Evolutionary conservation across 2,888 invertebrate genomes (phyloP), one percentile per base, ranked within the genome.

Genomic region (Ceramica pisi): DNA sequence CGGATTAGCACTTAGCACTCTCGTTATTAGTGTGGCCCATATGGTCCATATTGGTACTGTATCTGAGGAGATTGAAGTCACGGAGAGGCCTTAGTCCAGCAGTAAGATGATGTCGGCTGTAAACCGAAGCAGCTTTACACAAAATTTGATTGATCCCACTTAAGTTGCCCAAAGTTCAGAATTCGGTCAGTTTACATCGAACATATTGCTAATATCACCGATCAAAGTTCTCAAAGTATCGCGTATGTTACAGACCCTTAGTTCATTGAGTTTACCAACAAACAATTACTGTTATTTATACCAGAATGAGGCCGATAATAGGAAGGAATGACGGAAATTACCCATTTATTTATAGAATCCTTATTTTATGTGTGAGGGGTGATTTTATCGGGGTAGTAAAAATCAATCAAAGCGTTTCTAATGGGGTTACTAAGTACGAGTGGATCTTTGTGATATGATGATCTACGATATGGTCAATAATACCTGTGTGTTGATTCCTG

Each of bases 321-420:
- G 26, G 14, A 53, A 48, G 46, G 26, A 26, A 31, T 21, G 48
- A 44, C 57, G 16, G 35, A 63, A 75, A 69, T 75, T 48, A 26
- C 26, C 21, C 23, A 26, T 50, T 53, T 75, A 74, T 68, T 48
- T 75, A 75, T 31, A 59, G 68, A 26, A 44, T 41, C 19, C 48
- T 46, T 55, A 75, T 75, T 75, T 75, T 75, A 68, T 57, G 51
- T 21, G 10, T 48, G 44, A 44, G 41, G 60, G 75, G 46, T 59
- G 57, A 35, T 75, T 63, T 62, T 75, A 63, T 53, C 6, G n/a
- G n/a, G 51, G 60, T 56, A 14, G 67, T 74, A 56, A 56, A 74
- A 75, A 56, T 35, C 23, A 50, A 61, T 56, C 35, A 26, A 44
- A 12, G 55, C 7, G 35, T 26, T 67, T 19, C 16, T 59, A 35